Base-by-base conservation (phyloP, 2,113 vertebrate genomes). In the Eublepharis macularius region DNA sequence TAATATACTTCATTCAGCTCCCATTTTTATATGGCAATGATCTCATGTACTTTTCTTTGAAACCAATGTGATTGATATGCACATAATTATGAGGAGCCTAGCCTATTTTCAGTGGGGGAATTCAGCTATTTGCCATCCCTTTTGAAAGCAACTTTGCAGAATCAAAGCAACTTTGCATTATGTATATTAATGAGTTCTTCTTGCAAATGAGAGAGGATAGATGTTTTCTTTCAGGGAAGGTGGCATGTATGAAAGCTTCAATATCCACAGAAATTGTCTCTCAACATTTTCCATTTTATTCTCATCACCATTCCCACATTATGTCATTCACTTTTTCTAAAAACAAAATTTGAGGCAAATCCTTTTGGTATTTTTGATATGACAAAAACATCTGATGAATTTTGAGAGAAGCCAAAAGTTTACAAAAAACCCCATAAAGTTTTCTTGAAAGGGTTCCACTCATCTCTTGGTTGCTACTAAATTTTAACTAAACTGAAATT, bases 1-100 rank as follows among this genome's bases (percentile, higher is more conserved):
- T 87, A 91, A 76, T 49, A 12, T 39, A 68, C 19, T 14, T 91
- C 76, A 85, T 24, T 76, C 76, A 79, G 84, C 82, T 29, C 76
- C 4, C 45, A 70, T 90, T 75, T 26, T 89, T 80, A 24, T 24
- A 84, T 76, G 26, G 24, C 57, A 84, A 51, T 3, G 16, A 43
- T 34, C 32, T 32, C 41, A 63, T 26, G 41, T 2, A 34, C 32
- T 45, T 74, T 83, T 45, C 26, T 19, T 6, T 83, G 57, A 84
- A 84, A 49, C 43, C 21, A 45, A 29, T n/a, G 66, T n/a, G 47
- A 76, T 76, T 51, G 49, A 24, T n/a, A 76, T 51, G 26, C 5
- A 69, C 47, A 81, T 69, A 39, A 69, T 45, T 73, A 57, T 16
- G 32, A 34, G 66, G 9, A 34, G n/a, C 2, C 2, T n/a, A n/a